phyloP scores from a whole-genome alignment of 2,113 vertebrate genomes.

The Trematomus loennbergii region DNA sequence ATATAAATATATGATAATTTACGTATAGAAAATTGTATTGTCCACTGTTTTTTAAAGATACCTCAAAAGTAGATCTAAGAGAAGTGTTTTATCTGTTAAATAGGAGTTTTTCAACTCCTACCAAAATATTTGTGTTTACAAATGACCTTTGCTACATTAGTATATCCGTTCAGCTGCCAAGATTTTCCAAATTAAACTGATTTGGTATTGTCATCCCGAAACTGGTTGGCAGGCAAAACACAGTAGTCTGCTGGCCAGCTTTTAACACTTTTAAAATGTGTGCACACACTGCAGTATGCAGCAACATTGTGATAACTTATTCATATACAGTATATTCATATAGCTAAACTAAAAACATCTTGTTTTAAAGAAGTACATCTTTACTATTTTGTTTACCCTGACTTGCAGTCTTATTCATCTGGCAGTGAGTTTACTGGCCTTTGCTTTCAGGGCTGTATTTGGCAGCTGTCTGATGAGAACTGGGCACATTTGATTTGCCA shows the following conservation, averaged over 20 bases:
- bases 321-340: not conserved
- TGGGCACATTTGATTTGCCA: constrained; percentile 40
- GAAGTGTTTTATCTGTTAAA: not conserved
- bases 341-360: not conserved
- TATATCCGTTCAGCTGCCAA: not conserved
- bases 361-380: not conserved
- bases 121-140: not conserved
- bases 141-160: not conserved
- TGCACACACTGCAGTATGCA: not conserved
- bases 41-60: too few species aligned
- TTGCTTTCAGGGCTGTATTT: constrained; percentile 12
- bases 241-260: not conserved
- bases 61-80: too few species aligned
- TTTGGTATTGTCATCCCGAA: not conserved
- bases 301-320: not conserved
- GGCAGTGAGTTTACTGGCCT: not conserved
- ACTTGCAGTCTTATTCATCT: constrained; percentile 5
- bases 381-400: constrained; percentile 1
- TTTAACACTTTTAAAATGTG: not conserved
- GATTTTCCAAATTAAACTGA: not conserved
- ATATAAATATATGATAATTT: too few species aligned
- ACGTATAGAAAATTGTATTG: too few species aligned
- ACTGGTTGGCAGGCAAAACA: not conserved
- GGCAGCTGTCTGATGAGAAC: constrained; percentile 17
- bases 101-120: not conserved